phyloP scores from a whole-genome alignment of 2,797 vertebrate species.

The Arrhamphus sclerolepis region DNA sequence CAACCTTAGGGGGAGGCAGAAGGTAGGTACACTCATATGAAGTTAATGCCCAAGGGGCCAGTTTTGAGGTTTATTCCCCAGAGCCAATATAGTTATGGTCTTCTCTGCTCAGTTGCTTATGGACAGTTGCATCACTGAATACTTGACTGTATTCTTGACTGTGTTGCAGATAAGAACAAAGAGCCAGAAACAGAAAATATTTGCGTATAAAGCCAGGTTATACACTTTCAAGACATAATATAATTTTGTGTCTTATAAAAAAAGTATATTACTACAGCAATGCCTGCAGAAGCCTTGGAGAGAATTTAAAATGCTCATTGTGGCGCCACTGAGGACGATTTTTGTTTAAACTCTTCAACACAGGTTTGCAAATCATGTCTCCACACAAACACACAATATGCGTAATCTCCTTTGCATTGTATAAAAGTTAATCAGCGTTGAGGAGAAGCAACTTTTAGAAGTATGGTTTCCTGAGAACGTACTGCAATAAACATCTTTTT shows the following conservation, averaged over 20 bases:
- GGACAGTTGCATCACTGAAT: too few species aligned
- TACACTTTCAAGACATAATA: neutral
- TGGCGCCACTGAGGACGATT: too few species aligned
- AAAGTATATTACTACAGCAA: too few species aligned
- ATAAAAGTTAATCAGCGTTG: slow-evolving; percentile 52
- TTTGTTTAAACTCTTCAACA: neutral
- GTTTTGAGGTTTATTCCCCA: slow-evolving; percentile 24
- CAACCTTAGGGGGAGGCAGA: slow-evolving; percentile 35
- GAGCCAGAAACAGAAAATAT: slow-evolving; percentile 1
- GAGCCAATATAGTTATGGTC: slow-evolving; percentile 9
- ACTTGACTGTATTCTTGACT: too few species aligned
- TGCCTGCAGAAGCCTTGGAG: too few species aligned
- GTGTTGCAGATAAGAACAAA: neutral
- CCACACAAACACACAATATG: slow-evolving; percentile 29
- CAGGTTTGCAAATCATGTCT: slow-evolving; percentile 9
- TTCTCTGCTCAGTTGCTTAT: too few species aligned
- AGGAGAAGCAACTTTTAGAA: slow-evolving; percentile 58
- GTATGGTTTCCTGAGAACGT: slow-evolving; percentile 37
- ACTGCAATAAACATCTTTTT: slow-evolving; percentile 49
- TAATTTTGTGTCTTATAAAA: neutral
- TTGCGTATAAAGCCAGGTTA: neutral
- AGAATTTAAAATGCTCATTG: too few species aligned
- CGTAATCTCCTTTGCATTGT: slow-evolving; percentile 44
- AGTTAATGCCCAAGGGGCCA: slow-evolving; percentile 34
- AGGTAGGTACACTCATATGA: slow-evolving; percentile 27